Percentiles rank a stretch among this genome's conserved stretches.
phyloP scores from a whole-genome alignment of 2,888 invertebrate genomes.

The Atherix ibis region DNA sequence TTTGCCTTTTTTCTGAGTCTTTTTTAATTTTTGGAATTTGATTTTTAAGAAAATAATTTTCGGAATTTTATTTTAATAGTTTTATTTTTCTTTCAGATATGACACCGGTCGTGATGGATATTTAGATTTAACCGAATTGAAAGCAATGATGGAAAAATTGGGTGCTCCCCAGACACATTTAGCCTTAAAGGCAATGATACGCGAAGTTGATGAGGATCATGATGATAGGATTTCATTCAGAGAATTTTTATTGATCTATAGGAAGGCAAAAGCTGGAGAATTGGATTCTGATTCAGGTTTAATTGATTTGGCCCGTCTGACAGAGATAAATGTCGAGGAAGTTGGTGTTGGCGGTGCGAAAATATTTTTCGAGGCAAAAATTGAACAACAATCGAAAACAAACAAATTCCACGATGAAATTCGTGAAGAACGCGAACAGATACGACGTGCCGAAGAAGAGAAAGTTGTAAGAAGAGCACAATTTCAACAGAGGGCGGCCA shows the following conservation, averaged over 20 bases:
- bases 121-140: slow-evolving; percentile 77
- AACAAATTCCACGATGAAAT: slow-evolving; percentile 90
- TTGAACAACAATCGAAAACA: slow-evolving; percentile 64
- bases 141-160: slow-evolving; percentile 91
- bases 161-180: slow-evolving; percentile 93
- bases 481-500: slow-evolving; percentile 77
- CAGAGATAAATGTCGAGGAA: slow-evolving; percentile 85
- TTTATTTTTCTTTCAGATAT: slow-evolving; percentile 47
- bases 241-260: slow-evolving; percentile 66
- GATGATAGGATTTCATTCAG: slow-evolving; percentile 81
- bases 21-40: no score
- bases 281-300: slow-evolving; percentile 74
- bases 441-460: slow-evolving; percentile 69
- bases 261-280: slow-evolving; percentile 84
- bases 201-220: slow-evolving; percentile 74
- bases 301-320: slow-evolving; percentile 66
- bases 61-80: background rate
- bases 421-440: slow-evolving; percentile 78
- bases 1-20: no score
- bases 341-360: slow-evolving; percentile 92
- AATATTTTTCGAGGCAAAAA: slow-evolving; percentile 92
- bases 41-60: background rate
- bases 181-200: slow-evolving; percentile 87
- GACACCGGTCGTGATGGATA: slow-evolving; percentile 80
- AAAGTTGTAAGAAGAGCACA: slow-evolving; percentile 62